Conservation (phyloP, 2,888 invertebrate species). For the Argynnis bischoffii region DNA sequence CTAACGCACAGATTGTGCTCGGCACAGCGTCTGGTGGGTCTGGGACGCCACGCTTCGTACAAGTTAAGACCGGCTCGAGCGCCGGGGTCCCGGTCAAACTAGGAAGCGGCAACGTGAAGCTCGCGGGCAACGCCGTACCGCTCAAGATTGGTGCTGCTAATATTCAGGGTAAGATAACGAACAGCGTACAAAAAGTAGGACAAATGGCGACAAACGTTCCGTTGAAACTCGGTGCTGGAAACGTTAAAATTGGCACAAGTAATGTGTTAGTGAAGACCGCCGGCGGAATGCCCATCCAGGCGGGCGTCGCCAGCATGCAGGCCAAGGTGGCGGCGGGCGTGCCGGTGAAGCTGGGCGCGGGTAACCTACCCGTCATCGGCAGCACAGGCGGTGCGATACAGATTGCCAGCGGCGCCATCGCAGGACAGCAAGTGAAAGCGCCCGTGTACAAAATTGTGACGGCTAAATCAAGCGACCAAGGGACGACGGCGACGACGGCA, state of each 20-base stretch:
- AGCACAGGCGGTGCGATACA: constrained; percentile 67
- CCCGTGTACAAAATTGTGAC: constrained; percentile 79
- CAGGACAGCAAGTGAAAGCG: constrained; percentile 67
- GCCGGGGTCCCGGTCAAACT: constrained; percentile 67
- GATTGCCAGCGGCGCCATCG: constrained; percentile 59
- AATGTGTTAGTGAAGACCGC: constrained; percentile 75
- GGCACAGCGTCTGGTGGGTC: constrained; percentile 56
- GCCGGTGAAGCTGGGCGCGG: constrained; percentile 71
- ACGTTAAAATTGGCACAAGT: constrained; percentile 74
- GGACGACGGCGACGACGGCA: constrained; percentile 51
- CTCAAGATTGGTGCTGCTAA: constrained; percentile 72
- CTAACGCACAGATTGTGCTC: constrained; percentile 67
- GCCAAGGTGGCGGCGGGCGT: constrained; percentile 62
- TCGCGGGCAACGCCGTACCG: constrained; percentile 64
- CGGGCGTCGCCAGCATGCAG: constrained; percentile 59
- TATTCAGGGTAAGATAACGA: constrained; percentile 68
- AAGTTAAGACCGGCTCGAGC: constrained; percentile 68
- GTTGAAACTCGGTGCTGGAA: constrained; percentile 71
- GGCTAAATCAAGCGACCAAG: constrained; percentile 69
- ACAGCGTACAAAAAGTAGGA: constrained; percentile 66
- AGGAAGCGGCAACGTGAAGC: constrained; percentile 67
- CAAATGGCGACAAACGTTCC: constrained; percentile 55
- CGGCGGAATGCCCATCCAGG: constrained; percentile 66
- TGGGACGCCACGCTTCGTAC: constrained; percentile 69
- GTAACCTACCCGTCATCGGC: constrained; percentile 66